A percentile compares a stretch with the other conserved stretches of the same genome.
phyloP scores from a whole-genome alignment of 2,888 invertebrate genomes.

The Protonemura montana region DNA sequence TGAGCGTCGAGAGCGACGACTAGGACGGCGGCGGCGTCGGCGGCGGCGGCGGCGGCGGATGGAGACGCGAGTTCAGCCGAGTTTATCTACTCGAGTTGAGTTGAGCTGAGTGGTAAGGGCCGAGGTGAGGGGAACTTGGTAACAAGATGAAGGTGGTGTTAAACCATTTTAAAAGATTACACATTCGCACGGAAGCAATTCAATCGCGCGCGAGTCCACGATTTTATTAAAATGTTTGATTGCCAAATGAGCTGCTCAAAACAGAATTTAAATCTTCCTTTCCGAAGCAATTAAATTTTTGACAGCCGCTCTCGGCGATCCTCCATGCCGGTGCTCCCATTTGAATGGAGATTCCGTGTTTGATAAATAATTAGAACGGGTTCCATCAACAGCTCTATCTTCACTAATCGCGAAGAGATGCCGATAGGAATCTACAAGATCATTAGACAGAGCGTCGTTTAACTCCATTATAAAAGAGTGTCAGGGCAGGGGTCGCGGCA shows the following conservation, averaged over 20 bases:
- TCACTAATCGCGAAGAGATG: neutral
- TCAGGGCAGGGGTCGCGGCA: neutral
- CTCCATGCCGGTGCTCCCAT: neutral
- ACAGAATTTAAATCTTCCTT: neutral
- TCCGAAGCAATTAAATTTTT: neutral
- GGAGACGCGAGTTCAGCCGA: neutral
- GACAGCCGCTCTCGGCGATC: neutral
- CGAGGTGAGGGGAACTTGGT: neutral
- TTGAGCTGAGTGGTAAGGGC: neutral
- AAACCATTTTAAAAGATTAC: conserved; percentile 29
- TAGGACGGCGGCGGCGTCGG: neutral
- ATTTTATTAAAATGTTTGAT: conserved; percentile 12
- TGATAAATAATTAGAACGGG: neutral
- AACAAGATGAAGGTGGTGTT: conserved; percentile 15
- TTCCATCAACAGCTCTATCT: neutral
- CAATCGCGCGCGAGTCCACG: neutral
- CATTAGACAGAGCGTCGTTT: neutral
- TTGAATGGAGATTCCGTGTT: neutral
- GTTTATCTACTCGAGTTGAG: conserved; percentile 8
- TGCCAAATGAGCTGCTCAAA: neutral
- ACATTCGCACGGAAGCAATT: neutral
- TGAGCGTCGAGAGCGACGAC: neutral
- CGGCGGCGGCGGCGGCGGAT: neutral
- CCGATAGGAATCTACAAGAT: neutral
- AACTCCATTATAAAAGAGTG: neutral